Evolutionary conservation across 2,113 vertebrate genomes (phyloP), one percentile per base, ranked within the genome.

Genomic region (Tautogolabrus adspersus): DNA sequence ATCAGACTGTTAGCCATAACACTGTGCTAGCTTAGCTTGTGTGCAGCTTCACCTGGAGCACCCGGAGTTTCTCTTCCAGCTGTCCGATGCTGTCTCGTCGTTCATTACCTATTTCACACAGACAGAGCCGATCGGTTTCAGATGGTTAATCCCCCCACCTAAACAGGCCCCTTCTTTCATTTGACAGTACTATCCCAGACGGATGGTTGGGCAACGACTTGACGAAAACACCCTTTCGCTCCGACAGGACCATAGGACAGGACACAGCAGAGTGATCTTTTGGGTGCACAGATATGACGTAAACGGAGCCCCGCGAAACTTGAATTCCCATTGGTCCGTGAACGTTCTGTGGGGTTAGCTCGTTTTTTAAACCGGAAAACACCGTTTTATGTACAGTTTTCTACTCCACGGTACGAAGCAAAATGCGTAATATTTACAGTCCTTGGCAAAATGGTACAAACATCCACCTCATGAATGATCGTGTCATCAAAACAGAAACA

Each of bases 61-160:
- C 93, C 95, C 94, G 93, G 94, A 93, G 93, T 92, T 94, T 92
- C 82, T 94, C 92, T 94, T 95, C 92, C 92, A 93, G 93, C 89
- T 92, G 85, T 92, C 93, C 93, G 93, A 84, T 85, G 86, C 93
- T 94, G 91, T 94, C 91, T 95, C 95, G 92, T 95, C 94, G 93
- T 91, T 95, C 95, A 95, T 95, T 92, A 92, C 95, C 92, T 92
- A 93, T 91, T 86, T 87, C 93, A 92, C 89, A 83, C 79, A 93
- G 86, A 91, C 83, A 88, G 87, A 88, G 77, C 86, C 82, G 84
- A 47, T 84, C 79, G 82, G 75, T 93, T 92, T 84, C 87, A 79
- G 90, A 92, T 93, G 87, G 85, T 86, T 82, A 84, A 88, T 84
- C 87, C 90, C 87, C 88, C 93, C 86, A 84, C 81, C 87, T 89